A percentile compares a stretch with the other conserved stretches of the same genome.
Evolutionary conservation across 2,797 vertebrate species (phyloP).

Genomic region (Anguilla pacifica): DNA sequence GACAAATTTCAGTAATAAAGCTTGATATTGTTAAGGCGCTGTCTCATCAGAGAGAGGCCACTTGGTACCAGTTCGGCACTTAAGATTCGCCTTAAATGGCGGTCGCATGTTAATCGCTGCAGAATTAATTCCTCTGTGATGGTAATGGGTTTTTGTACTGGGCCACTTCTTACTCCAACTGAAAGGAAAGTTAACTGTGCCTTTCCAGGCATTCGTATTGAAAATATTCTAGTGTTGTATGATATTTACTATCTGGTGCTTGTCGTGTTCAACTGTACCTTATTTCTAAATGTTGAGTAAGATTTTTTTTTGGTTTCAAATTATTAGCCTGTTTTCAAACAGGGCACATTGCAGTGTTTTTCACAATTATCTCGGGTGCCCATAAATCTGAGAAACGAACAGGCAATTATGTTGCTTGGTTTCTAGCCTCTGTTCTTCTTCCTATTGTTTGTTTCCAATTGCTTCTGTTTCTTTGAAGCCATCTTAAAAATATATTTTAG

Average conservation of each 20-base stretch:
- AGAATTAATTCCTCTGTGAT: background rate
- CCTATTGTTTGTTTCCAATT: background rate
- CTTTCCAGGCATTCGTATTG: background rate
- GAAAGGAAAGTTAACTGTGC: background rate
- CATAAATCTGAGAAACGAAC: background rate
- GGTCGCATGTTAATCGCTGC: background rate
- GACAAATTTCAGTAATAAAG: background rate
- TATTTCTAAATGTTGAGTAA: no score
- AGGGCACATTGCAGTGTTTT: background rate
- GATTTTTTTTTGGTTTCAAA: no score
- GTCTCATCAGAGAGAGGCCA: background rate
- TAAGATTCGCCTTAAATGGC: background rate
- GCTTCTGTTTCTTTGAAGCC: background rate
- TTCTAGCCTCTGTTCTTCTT: background rate
- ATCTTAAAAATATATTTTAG: background rate
- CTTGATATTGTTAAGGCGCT: background rate
- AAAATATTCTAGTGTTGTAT: no score
- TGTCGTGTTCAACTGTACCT: no score
- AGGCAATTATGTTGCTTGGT: background rate
- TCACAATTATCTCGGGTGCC: background rate
- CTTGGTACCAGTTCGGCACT: background rate
- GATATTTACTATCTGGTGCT: no score
- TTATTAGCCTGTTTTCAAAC: no score
- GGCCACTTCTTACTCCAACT: background rate
- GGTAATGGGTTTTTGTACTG: background rate